Percentiles rank a stretch among this genome's conserved stretches.
phyloP scores from a whole-genome alignment of 1,140 invertebrate genomes.

The Drosophila littoralis region DNA sequence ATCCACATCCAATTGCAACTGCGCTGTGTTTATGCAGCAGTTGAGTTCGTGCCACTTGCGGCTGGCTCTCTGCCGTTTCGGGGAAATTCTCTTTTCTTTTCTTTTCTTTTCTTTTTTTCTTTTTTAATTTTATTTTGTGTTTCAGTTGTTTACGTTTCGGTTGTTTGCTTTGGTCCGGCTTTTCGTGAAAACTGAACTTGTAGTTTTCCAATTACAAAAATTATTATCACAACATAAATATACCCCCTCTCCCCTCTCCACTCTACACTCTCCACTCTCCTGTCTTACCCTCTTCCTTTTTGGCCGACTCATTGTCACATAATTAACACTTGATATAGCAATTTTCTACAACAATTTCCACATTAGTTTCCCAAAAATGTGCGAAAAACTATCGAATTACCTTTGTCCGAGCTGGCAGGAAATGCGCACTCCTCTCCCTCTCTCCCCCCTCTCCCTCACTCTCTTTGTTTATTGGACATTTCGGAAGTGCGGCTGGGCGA shows the following conservation, averaged over 20 bases:
- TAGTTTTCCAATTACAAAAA: constrained; percentile 81
- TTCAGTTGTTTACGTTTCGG: constrained; percentile 71
- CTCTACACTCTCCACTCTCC: background rate
- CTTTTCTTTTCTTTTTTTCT: constrained; percentile 62
- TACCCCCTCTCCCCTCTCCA: background rate
- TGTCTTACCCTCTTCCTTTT: constrained; percentile 27
- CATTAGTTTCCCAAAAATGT: constrained; percentile 53
- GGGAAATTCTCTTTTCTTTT: constrained; percentile 59
- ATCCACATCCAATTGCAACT: background rate
- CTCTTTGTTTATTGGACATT: background rate
- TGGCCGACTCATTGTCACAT: constrained; percentile 75
- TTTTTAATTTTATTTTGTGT: constrained; percentile 33
- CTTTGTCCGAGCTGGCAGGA: constrained; percentile 57
- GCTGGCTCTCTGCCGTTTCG: constrained; percentile 45
- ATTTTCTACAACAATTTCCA: constrained; percentile 40
- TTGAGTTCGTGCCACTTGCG: constrained; percentile 68
- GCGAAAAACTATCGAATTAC: constrained; percentile 79
- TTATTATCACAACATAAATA: constrained; percentile 58
- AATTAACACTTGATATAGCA: constrained; percentile 82
- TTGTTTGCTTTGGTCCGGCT: constrained; percentile 52
- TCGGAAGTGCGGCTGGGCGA: constrained; percentile 60
- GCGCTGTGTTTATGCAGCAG: constrained; percentile 42
- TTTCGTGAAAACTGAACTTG: constrained; percentile 70
- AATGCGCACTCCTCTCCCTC: constrained; percentile 49
- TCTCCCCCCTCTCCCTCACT: background rate